These are phyloP conservation scores for Riparia riparia DNA, from an alignment of 2,113 vertebrate genomes.

Conservation along the genomic window DNA sequence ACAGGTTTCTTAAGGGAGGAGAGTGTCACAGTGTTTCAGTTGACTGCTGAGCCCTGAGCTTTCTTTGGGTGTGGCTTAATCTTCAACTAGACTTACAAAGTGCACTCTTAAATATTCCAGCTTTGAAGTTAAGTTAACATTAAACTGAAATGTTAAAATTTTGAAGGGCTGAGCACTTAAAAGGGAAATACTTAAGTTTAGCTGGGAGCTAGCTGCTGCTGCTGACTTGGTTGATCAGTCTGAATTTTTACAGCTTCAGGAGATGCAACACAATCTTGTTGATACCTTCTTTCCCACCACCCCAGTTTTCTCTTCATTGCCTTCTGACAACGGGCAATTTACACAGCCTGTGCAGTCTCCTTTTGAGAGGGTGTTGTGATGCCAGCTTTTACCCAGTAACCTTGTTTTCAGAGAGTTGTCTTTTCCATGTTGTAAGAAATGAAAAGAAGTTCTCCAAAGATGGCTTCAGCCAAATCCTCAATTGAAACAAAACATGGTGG, in stretches of 20 bases:
- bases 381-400: not conserved
- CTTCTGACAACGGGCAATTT: not conserved
- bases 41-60: not conserved
- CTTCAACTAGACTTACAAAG: not conserved
- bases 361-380: not conserved
- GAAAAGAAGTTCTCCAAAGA: not conserved
- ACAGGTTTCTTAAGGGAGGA: not conserved
- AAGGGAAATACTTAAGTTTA: not conserved
- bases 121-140: not conserved
- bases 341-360: not conserved
- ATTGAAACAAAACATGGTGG: not conserved
- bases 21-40: not conserved
- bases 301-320: not conserved
- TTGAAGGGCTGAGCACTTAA: not conserved
- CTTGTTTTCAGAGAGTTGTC: not conserved
- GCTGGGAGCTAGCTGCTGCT: not conserved
- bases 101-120: not conserved
- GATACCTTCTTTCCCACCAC: not conserved
- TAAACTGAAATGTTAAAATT: not conserved
- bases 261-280: not conserved
- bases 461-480: conserved; percentile 11
- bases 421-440: not conserved
- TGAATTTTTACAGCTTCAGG: not conserved
- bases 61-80: not conserved
- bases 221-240: not conserved